A percentile compares a stretch with the other conserved stretches of the same genome.
Evolutionary conservation across 1,140 invertebrate species (phyloP).

Genomic region (Ostrea denselamellosa): DNA sequence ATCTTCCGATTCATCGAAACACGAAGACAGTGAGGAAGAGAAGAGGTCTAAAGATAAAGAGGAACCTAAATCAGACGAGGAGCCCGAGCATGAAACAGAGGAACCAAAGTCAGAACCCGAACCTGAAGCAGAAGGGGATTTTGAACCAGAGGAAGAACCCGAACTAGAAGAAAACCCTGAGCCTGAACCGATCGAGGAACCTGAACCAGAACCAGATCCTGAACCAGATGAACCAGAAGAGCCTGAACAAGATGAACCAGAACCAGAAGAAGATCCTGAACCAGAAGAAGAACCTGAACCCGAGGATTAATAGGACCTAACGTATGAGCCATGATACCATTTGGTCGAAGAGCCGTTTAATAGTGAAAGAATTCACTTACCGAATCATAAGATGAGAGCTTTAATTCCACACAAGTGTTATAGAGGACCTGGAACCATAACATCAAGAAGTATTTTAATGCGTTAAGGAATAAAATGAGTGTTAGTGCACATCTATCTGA

Average conservation of each 20-base stretch:
- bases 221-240: neutral
- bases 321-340: neutral
- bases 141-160: neutral
- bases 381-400: neutral
- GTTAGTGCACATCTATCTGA: neutral
- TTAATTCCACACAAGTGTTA: neutral
- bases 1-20: too few relatives aligned
- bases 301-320: neutral
- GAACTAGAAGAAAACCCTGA: neutral
- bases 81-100: slow-evolving; percentile 15
- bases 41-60: neutral
- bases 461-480: neutral
- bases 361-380: neutral
- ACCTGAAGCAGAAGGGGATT: neutral
- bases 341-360: neutral
- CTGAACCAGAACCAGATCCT: neutral
- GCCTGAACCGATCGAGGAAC: neutral
- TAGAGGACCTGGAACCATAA: neutral
- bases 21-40: neutral
- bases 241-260: slow-evolving; percentile 31
- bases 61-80: slow-evolving; percentile 29
- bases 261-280: slow-evolving; percentile 31
- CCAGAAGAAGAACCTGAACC: slow-evolving; percentile 26
- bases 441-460: neutral
- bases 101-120: slow-evolving; percentile 20